Evolutionary conservation across 2,888 invertebrate species (phyloP).

Genomic region (Erebia aethiops): DNA sequence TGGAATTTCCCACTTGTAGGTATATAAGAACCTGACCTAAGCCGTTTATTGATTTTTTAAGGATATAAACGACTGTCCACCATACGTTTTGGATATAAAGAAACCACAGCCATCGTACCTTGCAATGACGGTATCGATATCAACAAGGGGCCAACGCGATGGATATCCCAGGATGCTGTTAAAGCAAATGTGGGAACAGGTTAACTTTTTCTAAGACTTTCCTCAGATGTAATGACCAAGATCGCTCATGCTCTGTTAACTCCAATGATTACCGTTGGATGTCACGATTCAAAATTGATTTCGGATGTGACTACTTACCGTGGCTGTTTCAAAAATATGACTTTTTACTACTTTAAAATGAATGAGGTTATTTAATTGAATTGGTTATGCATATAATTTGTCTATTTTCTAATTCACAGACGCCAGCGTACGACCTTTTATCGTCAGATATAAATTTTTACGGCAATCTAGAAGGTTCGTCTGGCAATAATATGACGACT

Average conservation of each 20-base stretch:
- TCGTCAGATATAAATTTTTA: constrained; percentile 56
- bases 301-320: background rate
- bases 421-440: constrained; percentile 69
- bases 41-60: constrained; percentile 46
- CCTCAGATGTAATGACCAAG: background rate
- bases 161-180: constrained; percentile 68
- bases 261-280: background rate
- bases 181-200: constrained; percentile 68
- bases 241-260: background rate
- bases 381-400: background rate
- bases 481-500: constrained; percentile 63
- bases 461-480: constrained; percentile 43
- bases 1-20: background rate
- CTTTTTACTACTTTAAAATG: background rate
- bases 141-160: constrained; percentile 73
- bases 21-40: background rate
- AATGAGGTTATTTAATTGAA: background rate
- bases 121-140: constrained; percentile 66
- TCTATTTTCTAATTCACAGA: constrained; percentile 50
- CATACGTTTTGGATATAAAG: constrained; percentile 65
- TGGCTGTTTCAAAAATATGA: background rate
- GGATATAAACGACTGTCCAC: constrained; percentile 72
- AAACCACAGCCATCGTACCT: constrained; percentile 69
- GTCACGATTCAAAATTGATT: background rate
- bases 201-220: background rate